phyloP scores from a whole-genome alignment of 2,113 vertebrate species.

The Calyptommatus sinebrachiatus region DNA sequence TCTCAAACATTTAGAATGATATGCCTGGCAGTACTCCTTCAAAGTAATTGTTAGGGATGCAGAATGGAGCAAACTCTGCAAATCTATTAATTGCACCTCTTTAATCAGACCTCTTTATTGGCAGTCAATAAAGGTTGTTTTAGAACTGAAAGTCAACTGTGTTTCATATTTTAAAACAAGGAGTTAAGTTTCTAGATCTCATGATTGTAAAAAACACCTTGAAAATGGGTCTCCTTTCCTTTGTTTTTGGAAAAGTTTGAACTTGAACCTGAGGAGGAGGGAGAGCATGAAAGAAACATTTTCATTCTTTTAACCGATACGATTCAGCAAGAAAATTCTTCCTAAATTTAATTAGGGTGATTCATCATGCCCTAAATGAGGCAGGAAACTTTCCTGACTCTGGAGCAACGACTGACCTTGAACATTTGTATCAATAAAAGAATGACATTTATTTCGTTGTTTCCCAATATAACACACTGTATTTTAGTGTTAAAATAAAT shows the following conservation, averaged over 20 bases:
- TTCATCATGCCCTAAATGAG: not conserved
- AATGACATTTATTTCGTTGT: not conserved
- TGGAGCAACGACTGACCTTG: not conserved
- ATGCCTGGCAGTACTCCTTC: not conserved
- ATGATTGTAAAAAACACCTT: not conserved
- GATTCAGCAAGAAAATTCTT: not conserved
- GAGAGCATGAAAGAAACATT: not conserved
- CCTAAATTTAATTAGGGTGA: not conserved
- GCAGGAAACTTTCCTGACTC: not conserved
- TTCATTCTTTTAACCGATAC: not conserved
- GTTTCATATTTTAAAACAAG: not conserved
- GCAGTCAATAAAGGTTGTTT: not conserved
- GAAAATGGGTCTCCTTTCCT: not conserved
- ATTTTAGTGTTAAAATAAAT: not conserved
- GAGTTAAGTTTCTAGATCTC: not conserved
- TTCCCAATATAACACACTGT: not conserved
- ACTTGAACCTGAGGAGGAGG: not conserved
- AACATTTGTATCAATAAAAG: not conserved
- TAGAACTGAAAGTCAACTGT: not conserved
- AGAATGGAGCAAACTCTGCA: not conserved
- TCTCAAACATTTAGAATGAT: not conserved
- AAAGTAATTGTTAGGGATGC: not conserved
- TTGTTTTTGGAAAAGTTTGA: not conserved
- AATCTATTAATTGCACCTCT: not conserved
- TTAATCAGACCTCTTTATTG: too few relatives aligned